These are phyloP conservation scores for Alectura lathami DNA, from an alignment of 2,113 vertebrate genomes.

Conservation along the genomic window DNA sequence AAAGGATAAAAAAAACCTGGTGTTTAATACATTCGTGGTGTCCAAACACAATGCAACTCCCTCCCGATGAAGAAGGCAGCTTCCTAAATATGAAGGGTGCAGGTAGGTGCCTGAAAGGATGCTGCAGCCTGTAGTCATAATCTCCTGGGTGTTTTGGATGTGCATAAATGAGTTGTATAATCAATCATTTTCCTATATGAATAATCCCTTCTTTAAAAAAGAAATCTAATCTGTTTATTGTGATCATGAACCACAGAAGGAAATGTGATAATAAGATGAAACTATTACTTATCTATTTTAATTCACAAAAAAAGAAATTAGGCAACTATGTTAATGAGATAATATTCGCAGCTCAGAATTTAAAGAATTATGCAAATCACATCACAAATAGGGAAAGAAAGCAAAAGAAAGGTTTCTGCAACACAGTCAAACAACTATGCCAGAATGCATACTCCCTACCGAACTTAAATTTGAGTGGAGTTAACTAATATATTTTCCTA, in stretches of 20 bases:
- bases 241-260: conserved; percentile 3
- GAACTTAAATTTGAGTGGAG: conserved; percentile 22
- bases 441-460: background rate
- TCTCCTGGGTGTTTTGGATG: background rate
- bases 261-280: conserved; percentile 3
- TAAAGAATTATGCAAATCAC: conserved; percentile 58
- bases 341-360: conserved; percentile 25
- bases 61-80: background rate
- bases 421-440: background rate
- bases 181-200: background rate
- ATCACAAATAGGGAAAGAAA: background rate
- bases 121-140: background rate
- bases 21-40: background rate
- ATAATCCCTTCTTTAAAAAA: background rate
- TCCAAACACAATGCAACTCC: background rate
- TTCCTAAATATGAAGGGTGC: background rate
- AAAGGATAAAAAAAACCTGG: background rate
- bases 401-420: background rate
- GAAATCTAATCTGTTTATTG: conserved; percentile 26
- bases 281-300: conserved; percentile 35
- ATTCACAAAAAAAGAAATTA: conserved; percentile 57
- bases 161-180: background rate
- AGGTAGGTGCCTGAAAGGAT: background rate
- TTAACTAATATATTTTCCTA: background rate
- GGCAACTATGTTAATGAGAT: conserved; percentile 65